Evolutionary conservation across 2,113 vertebrate species (phyloP).

Genomic region (Crotalus tigris): DNA sequence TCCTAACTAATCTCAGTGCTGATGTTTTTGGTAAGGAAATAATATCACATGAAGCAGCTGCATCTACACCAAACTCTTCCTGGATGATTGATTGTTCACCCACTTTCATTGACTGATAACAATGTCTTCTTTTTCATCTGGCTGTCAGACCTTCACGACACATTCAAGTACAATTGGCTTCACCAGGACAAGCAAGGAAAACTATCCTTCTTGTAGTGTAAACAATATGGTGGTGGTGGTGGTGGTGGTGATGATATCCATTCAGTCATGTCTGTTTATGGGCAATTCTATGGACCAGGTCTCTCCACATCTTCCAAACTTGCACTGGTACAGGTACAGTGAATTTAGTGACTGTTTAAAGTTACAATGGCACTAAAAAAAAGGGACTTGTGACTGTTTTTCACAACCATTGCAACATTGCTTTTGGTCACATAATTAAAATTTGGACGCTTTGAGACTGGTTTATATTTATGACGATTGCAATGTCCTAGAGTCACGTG

Average conservation of each 20-base stretch:
- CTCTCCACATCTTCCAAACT: too few species aligned
- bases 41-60: not conserved
- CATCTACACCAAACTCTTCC: not conserved
- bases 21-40: not conserved
- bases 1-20: not conserved
- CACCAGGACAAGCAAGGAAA: not conserved
- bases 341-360: too few species aligned
- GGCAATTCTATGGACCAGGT: too few species aligned
- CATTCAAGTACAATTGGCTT: not conserved
- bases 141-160: not conserved
- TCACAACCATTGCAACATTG: too few species aligned
- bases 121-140: not conserved
- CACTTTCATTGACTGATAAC: not conserved
- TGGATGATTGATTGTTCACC: not conserved
- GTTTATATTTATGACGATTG: too few species aligned
- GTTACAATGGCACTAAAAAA: too few species aligned
- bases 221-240: not conserved
- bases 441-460: too few species aligned
- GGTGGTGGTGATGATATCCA: too few species aligned
- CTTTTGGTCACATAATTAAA: too few species aligned
- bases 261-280: too few species aligned
- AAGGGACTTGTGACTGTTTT: too few species aligned
- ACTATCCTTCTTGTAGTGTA: not conserved
- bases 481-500: too few species aligned
- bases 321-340: not conserved